Evolutionary conservation across 2,797 vertebrate genomes (phyloP), one percentile per base, ranked within the genome.

Genomic region (Chaetophractus vellerosus): DNA sequence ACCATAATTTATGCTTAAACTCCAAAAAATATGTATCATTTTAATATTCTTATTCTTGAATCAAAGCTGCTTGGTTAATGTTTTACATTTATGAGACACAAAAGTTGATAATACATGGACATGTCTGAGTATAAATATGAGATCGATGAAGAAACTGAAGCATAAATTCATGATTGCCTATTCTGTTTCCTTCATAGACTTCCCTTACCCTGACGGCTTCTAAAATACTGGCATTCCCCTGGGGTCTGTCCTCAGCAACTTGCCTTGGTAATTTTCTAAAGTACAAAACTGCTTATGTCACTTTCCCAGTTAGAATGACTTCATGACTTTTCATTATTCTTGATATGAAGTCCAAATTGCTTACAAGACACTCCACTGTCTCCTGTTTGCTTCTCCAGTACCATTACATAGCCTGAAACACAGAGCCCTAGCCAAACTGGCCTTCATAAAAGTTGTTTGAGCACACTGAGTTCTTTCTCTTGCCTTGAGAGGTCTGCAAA

Each of bases 131-230:
- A 26, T 63, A 84, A 92, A 59, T 88, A 26, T 31, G 71, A 59
- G 90, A 61, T 79, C 83, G 24, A 86, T 83, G 48, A 88, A 75
- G 15, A 87, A 88, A 71, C 12, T n/a, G 14, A 80, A 79, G 18
- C 19, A 9, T 55, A 76, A 66, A 75, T 76, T 59, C 64, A 18
- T 75, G 24, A 15, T 68, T 86, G 55, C 15, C 83, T 89, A 18
- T 15, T 45, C 38, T 94, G 15, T 48, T 55, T 88, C 38, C n/a
- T 90, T 81, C 45, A 24, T 52, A 71, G 55, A 24, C 31, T 45
- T 68, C 45, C 10, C 26, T 66, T 91, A 8, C 16, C 80, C 68
- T 76, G 24, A 59, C 3, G 45, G 61, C 12, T 75, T n/a, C 38
- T 75, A 59, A 81, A 93, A 75, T 71, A 23, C 23, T 28, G 18